Conservation (phyloP, 2,113 vertebrate species). For the Catharus fuscescens region DNA sequence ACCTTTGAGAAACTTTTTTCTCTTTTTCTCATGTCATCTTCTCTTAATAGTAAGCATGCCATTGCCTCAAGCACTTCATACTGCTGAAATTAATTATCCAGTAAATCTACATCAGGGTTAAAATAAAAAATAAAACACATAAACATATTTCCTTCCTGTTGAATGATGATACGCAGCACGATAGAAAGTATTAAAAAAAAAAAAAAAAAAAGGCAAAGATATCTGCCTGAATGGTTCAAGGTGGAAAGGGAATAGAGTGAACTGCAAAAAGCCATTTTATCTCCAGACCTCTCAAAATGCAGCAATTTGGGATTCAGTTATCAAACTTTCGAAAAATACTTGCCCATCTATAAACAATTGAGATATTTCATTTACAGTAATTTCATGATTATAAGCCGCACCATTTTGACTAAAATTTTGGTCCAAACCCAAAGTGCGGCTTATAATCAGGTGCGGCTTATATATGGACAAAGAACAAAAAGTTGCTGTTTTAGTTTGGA, state of each 20-base stretch:
- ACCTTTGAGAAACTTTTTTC: not conserved
- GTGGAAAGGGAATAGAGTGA: accelerated
- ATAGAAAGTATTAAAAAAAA: not conserved
- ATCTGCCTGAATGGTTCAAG: accelerated
- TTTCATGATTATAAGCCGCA: too few relatives aligned
- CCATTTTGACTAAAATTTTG: too few relatives aligned
- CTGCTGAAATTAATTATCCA: not conserved
- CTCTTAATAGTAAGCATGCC: not conserved
- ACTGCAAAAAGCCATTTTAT: not conserved
- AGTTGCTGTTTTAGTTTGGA: too few relatives aligned
- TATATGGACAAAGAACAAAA: too few relatives aligned
- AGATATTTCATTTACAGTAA: not conserved
- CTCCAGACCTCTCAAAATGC: not conserved
- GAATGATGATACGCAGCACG: not conserved
- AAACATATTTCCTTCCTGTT: not conserved
- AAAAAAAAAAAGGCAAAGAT: not conserved
- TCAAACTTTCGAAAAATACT: not conserved
- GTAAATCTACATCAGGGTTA: not conserved
- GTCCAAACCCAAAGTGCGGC: too few relatives aligned
- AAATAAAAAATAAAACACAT: not conserved
- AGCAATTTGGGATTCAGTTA: not conserved
- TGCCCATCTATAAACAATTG: not conserved
- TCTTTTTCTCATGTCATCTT: not conserved
- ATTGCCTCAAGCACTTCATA: not conserved
- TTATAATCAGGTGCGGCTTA: too few relatives aligned